Evolutionary conservation across 1,140 invertebrate genomes (phyloP), one percentile per base, ranked within the genome.

Genomic region (Lethocerus indicus): DNA sequence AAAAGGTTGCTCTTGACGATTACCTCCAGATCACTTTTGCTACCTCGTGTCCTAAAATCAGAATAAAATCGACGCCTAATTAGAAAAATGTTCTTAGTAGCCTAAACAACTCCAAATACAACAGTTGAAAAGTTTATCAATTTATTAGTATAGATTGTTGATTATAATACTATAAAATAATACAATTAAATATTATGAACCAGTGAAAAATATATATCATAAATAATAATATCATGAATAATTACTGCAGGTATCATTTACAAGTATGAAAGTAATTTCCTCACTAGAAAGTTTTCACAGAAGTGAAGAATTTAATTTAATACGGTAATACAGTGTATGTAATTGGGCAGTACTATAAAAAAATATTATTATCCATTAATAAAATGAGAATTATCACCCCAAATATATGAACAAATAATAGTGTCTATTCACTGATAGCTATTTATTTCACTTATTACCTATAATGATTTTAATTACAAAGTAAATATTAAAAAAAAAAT

Each of bases 41-140:
- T 52, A 24, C 54, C 54, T 47, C 50, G 48, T 42, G 53, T 52
- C 43, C 56, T 57, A 48, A 20, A 51, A 50, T 25, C 28, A 25
- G 23, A 44, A 37, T 37, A 37, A 45, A 46, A 36, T 5, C 16
- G n/a, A 42, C 2, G n/a, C 23, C n/a, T 7, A 24, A 42, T 25
- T 1, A 16, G 27, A 26, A 37, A 21, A 48, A 25, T 25, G 18
- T 23, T 9, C 18, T 48, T 20, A 39, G 26, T 47, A 24, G 6
- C 4, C n/a, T n/a, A n/a, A n/a, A n/a, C n/a, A n/a, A n/a, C n/a
- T n/a, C n/a, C n/a, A 47, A 21, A 36, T 47, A 47, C 7, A 26
- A 16, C 12, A 21, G 18, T 39, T 21, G 27, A n/a, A 1, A 44
- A 7, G 29, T 1, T 6, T n/a, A 44, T 28, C n/a, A 23, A 21